Base-by-base conservation (phyloP, 2,888 invertebrate genomes). In the Phragmatobia fuliginosa region DNA sequence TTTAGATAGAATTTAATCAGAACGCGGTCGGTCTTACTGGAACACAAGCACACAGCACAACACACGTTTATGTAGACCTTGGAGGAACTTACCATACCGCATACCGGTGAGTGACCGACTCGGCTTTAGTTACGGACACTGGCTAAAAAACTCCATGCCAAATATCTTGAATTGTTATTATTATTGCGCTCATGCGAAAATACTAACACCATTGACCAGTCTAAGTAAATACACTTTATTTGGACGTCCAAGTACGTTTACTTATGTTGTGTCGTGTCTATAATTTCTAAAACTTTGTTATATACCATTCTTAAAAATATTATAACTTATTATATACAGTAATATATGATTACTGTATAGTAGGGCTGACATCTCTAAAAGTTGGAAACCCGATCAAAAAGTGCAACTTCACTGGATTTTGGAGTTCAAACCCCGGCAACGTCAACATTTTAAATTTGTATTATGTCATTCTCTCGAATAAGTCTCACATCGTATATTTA, bases 31-130 rank as follows among this genome's bases (percentile, higher is more conserved):
- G 67, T 72, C 59, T 73, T 25, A 68, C 49, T 71, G 69, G 74
- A 60, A 75, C 25, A 72, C 67, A 75, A 73, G 72, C 31, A 38
- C 36, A 67, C 28, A 25, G 38, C 58, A 87, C 56, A 65, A 65
- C 65, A 49, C 52, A 56, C 56, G 56, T 38, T 88, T 88, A 85
- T 80, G 79, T 78, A 85, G 88, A 85, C 91, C 90, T 90, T 90
- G 89, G 83, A 85, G 74, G 86, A 85, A 79, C 83, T 86, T 84
- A 89, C 87, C 89, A 88, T 71, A 60, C 83, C 16, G 56, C 28
- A 52, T 25, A 16, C 28, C 90, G 92, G 93, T 92, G 91, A 93
- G 75, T 92, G 92, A 92, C 92, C 92, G 82, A 73, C 89, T 81
- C 79, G 82, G 88, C 78, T 78, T 75, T 86, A 91, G 91, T 91